Conservation (phyloP, 2,797 vertebrate species). For the Pangasius mekongensis region DNA sequence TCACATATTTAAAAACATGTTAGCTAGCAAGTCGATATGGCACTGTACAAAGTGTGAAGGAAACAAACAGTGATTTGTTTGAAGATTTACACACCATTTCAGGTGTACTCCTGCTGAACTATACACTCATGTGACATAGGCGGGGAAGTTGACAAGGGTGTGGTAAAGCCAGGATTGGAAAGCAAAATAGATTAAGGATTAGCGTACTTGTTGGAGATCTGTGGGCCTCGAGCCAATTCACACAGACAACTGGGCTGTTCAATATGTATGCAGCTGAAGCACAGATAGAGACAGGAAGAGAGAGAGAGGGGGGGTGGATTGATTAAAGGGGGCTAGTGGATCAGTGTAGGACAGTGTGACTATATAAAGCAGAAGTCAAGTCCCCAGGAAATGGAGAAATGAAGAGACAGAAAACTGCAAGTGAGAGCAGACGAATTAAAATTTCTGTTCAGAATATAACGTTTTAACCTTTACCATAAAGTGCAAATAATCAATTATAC, state of each 20-base stretch:
- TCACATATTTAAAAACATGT: neutral
- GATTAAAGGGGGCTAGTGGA: neutral
- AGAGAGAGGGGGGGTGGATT: neutral
- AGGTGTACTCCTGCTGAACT: neutral
- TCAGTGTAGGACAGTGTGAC: neutral
- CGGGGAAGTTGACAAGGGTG: neutral
- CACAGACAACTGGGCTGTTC: slow-evolving; percentile 56
- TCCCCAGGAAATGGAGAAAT: neutral
- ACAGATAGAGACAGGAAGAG: slow-evolving; percentile 21
- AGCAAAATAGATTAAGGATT: neutral
- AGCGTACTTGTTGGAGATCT: slow-evolving; percentile 68
- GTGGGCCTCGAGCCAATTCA: slow-evolving; percentile 57
- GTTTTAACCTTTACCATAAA: neutral
- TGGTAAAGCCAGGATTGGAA: slow-evolving; percentile 1
- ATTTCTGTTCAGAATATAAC: neutral
- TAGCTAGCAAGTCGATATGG: too few relatives aligned
- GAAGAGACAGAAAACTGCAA: neutral
- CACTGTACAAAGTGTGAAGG: neutral
- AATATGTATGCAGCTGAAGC: slow-evolving; percentile 67
- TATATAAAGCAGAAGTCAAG: neutral
- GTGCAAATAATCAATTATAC: neutral
- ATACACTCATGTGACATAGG: neutral
- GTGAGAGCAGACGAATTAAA: neutral
- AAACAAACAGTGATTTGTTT: neutral
- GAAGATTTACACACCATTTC: neutral